These are phyloP conservation scores for Cephus rjabovi DNA, from an alignment of 2,888 invertebrate genomes.

Conservation along the genomic window DNA sequence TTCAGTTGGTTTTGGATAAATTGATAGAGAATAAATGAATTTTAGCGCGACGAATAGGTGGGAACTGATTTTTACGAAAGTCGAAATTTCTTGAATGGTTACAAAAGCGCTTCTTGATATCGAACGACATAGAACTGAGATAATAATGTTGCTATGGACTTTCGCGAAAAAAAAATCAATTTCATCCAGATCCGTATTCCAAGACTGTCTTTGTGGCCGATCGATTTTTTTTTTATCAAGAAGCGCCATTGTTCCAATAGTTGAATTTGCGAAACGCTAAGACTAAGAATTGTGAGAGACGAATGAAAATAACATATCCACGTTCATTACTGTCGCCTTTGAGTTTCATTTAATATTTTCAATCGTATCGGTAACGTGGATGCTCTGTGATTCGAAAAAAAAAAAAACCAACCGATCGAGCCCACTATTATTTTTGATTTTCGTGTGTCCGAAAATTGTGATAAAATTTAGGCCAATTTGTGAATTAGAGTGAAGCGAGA, in stretches of 20 bases:
- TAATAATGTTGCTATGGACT: neutral
- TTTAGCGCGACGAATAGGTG: neutral
- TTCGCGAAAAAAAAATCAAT: neutral
- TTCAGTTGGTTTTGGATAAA: neutral
- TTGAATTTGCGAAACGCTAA: neutral
- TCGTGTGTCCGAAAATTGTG: neutral
- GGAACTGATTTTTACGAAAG: neutral
- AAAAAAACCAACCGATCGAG: neutral
- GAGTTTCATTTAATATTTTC: neutral
- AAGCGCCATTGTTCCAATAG: neutral
- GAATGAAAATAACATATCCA: neutral
- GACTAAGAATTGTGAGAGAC: neutral
- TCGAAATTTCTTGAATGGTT: too few species aligned
- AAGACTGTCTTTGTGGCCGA: neutral
- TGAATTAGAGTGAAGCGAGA: neutral
- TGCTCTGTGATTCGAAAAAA: neutral
- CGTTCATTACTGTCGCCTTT: neutral
- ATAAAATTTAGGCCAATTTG: neutral
- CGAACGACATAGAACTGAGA: neutral
- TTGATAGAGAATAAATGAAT: neutral
- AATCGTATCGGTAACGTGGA: neutral
- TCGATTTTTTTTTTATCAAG: neutral
- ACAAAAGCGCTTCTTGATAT: neutral
- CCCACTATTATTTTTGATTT: neutral
- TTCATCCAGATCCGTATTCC: neutral